These are phyloP conservation scores for Ephydatia muelleri DNA, from an alignment of 37 sponge, comb jelly and placozoan species.

Conservation along the genomic window DNA sequence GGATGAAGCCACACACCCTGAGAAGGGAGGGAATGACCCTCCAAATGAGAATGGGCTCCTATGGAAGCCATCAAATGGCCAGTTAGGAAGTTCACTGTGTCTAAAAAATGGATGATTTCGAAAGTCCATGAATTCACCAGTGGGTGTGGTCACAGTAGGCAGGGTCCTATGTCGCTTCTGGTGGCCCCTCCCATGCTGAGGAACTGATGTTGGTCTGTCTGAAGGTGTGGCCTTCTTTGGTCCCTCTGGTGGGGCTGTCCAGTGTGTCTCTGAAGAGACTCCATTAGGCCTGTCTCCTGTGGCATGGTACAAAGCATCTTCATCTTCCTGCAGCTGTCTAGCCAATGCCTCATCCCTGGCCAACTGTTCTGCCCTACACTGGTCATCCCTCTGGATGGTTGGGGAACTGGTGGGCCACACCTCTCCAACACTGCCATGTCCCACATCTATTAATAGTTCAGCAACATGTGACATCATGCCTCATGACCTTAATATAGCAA, in stretches of 20 bases:
- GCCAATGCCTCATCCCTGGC: not conserved
- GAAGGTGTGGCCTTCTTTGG: not conserved
- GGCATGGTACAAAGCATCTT: not conserved
- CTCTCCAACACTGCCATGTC: not conserved
- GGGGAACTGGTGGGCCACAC: not conserved
- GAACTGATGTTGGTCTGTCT: not conserved
- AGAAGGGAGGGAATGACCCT: not conserved
- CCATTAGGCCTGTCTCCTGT: not conserved
- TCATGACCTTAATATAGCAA: not conserved
- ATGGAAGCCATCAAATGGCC: not conserved
- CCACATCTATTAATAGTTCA: not conserved
- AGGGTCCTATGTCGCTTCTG: not conserved
- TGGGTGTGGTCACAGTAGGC: not conserved
- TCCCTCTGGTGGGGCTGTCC: not conserved
- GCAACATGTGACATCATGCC: not conserved
- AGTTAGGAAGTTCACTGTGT: not conserved
- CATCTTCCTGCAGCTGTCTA: not conserved
- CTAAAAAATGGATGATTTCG: not conserved
- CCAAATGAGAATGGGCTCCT: not conserved
- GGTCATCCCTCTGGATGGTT: not conserved
- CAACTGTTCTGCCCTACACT: not conserved
- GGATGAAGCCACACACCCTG: not conserved
- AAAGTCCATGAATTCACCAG: not conserved
- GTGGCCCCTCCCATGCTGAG: not conserved
- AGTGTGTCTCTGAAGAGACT: not conserved